phyloP scores from a whole-genome alignment of 2,888 invertebrate genomes.

The Megastigmus dorsalis region DNA sequence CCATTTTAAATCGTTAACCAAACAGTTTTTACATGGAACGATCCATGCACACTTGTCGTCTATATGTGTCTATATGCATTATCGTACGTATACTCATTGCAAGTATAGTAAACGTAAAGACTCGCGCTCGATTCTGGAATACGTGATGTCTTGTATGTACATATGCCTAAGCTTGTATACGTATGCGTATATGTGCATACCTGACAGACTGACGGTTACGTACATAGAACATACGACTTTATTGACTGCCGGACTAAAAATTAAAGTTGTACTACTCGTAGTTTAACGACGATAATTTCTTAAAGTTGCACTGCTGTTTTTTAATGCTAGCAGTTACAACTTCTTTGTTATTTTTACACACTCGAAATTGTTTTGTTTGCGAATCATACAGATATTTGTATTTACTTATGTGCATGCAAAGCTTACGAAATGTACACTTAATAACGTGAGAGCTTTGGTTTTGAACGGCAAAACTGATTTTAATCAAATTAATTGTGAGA shows the following conservation, averaged over 20 bases:
- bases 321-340: too few species aligned
- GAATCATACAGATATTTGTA: not conserved
- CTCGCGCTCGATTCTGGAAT: not conserved
- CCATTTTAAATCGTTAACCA: too few species aligned
- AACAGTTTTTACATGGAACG: too few species aligned
- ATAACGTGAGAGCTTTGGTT: too few species aligned
- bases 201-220: not conserved
- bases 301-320: not conserved
- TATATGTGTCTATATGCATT: too few species aligned
- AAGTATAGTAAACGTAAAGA: too few species aligned
- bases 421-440: not conserved
- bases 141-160: not conserved
- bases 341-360: too few species aligned
- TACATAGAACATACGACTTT: constrained; percentile 8
- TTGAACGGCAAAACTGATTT: too few species aligned
- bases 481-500: too few species aligned
- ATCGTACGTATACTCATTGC: too few species aligned
- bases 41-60: too few species aligned
- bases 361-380: not conserved
- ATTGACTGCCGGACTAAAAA: constrained; percentile 33
- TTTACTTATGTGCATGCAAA: not conserved
- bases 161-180: not conserved
- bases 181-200: not conserved
- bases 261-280: constrained; percentile 25
- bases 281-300: not conserved